phyloP scores from a whole-genome alignment of 1,140 invertebrate species.

The Nasonia longicornis region DNA sequence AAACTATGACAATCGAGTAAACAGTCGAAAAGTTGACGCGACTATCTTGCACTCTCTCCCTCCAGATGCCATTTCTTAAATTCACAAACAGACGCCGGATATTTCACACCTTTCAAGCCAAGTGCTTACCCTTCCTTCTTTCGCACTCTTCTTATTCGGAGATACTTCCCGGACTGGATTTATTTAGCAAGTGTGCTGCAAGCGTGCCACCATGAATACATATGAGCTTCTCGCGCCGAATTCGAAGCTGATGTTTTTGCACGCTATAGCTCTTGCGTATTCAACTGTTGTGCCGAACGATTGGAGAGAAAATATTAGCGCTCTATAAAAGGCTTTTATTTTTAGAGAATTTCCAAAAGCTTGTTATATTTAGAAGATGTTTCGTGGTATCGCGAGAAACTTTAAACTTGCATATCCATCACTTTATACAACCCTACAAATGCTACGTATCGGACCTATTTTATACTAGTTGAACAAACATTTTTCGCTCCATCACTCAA shows the following conservation, averaged over 20 bases:
- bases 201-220: slow-evolving; percentile 54
- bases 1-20: no score
- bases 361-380: background rate
- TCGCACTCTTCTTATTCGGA: slow-evolving; percentile 23
- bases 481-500: background rate
- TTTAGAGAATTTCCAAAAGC: no score
- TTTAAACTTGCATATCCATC: background rate
- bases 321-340: no score
- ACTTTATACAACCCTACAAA: background rate
- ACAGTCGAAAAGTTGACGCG: background rate
- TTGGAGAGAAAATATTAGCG: no score
- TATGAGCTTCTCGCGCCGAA: slow-evolving; percentile 48
- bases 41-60: background rate
- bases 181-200: slow-evolving; percentile 49
- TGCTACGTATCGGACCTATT: background rate
- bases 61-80: slow-evolving; percentile 45
- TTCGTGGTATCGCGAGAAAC: background rate
- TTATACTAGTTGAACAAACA: background rate
- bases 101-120: slow-evolving; percentile 52
- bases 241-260: no score
- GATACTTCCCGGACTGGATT: slow-evolving; percentile 51
- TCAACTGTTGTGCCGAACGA: no score
- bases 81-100: slow-evolving; percentile 53
- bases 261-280: no score
- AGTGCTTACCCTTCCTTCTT: background rate